phyloP scores from a whole-genome alignment of 2,888 invertebrate genomes.

The Chloroclysta siterata region DNA sequence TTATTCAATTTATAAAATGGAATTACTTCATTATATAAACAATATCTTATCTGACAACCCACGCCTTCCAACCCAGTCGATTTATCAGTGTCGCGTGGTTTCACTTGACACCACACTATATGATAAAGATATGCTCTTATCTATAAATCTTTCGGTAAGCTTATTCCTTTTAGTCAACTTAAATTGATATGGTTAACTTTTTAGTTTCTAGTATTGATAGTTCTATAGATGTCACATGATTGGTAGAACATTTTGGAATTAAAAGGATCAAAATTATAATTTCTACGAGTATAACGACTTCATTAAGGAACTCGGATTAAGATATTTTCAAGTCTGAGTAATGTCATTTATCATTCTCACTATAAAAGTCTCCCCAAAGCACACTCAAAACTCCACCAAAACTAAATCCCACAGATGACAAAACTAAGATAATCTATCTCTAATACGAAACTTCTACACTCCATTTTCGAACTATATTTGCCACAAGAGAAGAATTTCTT shows the following conservation, averaged over 20 bases:
- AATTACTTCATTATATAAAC: conserved; percentile 3
- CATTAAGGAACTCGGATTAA: neutral
- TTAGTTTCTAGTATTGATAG: neutral
- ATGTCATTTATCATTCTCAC: neutral
- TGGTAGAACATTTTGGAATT: no score
- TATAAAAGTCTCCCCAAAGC: conserved; percentile 4
- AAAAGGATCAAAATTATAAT: no score
- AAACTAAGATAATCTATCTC: conserved; percentile 44
- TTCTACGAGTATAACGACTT: neutral
- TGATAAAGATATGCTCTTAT: conserved; percentile 35
- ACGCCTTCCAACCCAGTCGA: conserved; percentile 34
- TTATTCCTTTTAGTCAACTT: conserved; percentile 12
- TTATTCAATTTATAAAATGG: neutral
- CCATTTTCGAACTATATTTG: conserved; percentile 73
- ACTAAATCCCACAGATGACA: conserved; percentile 40
- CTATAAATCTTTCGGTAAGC: conserved; percentile 22
- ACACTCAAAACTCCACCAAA: conserved; percentile 34
- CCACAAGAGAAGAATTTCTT: conserved; percentile 64
- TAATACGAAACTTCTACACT: conserved; percentile 65
- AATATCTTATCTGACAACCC: conserved; percentile 19
- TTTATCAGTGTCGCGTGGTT: conserved; percentile 43
- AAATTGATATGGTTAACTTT: neutral
- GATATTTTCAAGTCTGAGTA: neutral
- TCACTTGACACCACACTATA: conserved; percentile 34
- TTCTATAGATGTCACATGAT: no score